Base-by-base conservation (phyloP, 2,113 vertebrate species). In the Entomyzon cyanotis region DNA sequence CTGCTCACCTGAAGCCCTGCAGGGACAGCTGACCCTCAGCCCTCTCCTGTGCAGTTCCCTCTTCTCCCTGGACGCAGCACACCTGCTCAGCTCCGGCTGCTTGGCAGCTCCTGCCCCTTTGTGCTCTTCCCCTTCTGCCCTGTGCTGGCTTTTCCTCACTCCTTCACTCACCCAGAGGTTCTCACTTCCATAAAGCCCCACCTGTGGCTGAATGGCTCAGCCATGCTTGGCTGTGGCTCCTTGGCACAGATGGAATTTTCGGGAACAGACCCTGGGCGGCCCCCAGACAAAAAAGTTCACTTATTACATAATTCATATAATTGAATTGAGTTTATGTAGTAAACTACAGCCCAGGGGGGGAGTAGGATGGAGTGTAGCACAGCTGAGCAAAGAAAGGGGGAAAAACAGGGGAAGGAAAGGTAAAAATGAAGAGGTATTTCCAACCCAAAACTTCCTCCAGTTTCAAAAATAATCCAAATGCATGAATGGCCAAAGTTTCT, bases 191-290 rank as follows among this genome's bases (percentile, higher is more conserved):
- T 11, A 12, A 31, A 44, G 31, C 52, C 3, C 0, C 41, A 39
- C 3, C 28, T 28, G 10, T 11, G 28, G 5, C 58, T 85, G 56
- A 81, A 8, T 5, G 14, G 2, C 23, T 64, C 17, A 1, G 35
- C n/a, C 11, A 2, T 7, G 28, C 42, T 55, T 0, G 0, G 4
- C 16, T 70, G 25, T 41, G 9, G 5, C 9, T 46, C 37, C 37
- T 49, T 39, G 12, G 16, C 37, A 44, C 4, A 3, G 30, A 16
- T 19, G 10, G n/a, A 76, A 55, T 7, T 7, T 1, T 12, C 11
- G 59, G 44, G 7, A 68, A 46, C 5, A 2, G 0, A 30, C 7
- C 14, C 20, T 37, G 27, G 27, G n/a, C 19, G 37, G 13, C 3
- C 22, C 18, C 13, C 3, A 0, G 25, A 44, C 7, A 46, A 10